A percentile compares a stretch with the other conserved stretches of the same genome.
phyloP scores from a whole-genome alignment of 2,113 vertebrate species.

The Channa maculata region DNA sequence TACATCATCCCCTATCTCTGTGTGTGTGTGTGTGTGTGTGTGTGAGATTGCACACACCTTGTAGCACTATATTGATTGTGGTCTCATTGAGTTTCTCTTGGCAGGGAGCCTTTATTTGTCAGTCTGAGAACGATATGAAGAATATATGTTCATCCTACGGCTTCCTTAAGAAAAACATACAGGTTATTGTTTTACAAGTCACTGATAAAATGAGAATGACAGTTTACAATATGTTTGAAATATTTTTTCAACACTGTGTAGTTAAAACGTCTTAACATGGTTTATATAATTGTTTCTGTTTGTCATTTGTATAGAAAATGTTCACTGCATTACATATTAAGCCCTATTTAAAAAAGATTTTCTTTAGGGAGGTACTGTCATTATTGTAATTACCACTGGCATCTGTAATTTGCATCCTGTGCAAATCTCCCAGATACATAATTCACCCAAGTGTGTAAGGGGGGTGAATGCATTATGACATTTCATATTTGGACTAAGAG shows the following conservation, averaged over 20 bases:
- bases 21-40: not conserved
- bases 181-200: constrained; percentile 64
- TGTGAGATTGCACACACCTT: constrained; percentile 35
- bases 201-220: constrained; percentile 58
- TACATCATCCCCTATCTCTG: constrained; percentile 70
- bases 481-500: constrained; percentile 37
- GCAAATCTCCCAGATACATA: constrained; percentile 47
- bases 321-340: constrained; percentile 4
- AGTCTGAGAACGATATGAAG: constrained; percentile 74
- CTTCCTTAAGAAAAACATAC: constrained; percentile 61
- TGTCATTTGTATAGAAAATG: not conserved
- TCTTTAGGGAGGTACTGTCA: constrained; percentile 27
- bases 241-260: constrained; percentile 36
- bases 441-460: constrained; percentile 32
- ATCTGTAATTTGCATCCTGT: constrained; percentile 37
- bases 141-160: constrained; percentile 73
- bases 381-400: constrained; percentile 44
- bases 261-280: constrained; percentile 27
- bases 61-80: constrained; percentile 79
- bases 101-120: constrained; percentile 76
- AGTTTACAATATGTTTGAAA: constrained; percentile 41
- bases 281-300: constrained; percentile 10
- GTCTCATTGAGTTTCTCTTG: constrained; percentile 77
- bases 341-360: constrained; percentile 21
- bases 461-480: constrained; percentile 21